Percentiles rank a stretch among this genome's conserved stretches.
These are phyloP conservation scores for Xiphydria camelus DNA, from an alignment of 2,888 invertebrate genomes.

Conservation along the genomic window DNA sequence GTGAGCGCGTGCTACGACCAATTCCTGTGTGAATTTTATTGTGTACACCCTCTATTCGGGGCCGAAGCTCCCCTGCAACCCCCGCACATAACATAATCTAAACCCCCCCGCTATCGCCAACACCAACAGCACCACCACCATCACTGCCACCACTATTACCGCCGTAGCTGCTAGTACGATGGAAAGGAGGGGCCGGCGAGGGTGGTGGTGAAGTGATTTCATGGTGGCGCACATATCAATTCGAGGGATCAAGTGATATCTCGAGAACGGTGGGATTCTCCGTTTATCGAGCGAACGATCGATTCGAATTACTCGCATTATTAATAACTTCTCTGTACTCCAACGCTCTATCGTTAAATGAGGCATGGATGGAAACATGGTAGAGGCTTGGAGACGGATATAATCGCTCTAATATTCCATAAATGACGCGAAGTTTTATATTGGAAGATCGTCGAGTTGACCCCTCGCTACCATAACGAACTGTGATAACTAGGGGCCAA, in stretches of 20 bases:
- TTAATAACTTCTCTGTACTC: too few species aligned
- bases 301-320: too few species aligned
- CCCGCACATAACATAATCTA: conserved; percentile 14
- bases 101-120: conserved; percentile 15
- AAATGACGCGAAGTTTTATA: too few species aligned
- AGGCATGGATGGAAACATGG: too few species aligned
- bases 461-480: too few species aligned
- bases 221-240: conserved; percentile 35
- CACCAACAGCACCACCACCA: conserved; percentile 6
- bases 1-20: conserved; percentile 50
- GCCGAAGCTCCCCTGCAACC: conserved; percentile 30
- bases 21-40: conserved; percentile 55
- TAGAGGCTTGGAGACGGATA: too few species aligned
- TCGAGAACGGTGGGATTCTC: conserved; percentile 3
- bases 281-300: too few species aligned
- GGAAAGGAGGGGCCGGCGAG: conserved; percentile 25
- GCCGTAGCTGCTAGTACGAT: background rate
- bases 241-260: conserved; percentile 18
- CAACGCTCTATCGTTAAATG: too few species aligned
- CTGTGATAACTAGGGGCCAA: too few species aligned
- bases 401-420: too few species aligned
- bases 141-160: conserved; percentile 15
- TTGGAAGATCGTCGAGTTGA: too few species aligned
- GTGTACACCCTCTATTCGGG: conserved; percentile 25
- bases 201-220: conserved; percentile 40